Conservation (phyloP, 2,888 invertebrate species). For the Drosophila dives region DNA sequence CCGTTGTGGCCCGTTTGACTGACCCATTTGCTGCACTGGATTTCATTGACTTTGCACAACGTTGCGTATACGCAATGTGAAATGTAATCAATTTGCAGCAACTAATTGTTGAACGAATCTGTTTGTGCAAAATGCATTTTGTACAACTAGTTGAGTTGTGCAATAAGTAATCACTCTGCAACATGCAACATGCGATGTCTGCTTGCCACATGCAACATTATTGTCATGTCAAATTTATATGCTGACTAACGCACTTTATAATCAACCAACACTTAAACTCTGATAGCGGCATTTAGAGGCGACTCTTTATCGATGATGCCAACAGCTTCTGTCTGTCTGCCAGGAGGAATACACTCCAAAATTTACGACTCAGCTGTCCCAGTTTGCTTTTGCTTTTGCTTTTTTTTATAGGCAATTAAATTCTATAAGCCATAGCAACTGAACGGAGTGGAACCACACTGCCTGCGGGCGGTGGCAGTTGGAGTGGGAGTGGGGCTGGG, state of each 20-base stretch:
- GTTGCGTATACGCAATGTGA: conserved; percentile 37
- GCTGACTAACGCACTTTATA: conserved; percentile 76
- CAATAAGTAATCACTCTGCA: conserved; percentile 32
- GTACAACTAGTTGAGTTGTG: conserved; percentile 4
- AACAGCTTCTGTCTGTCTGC: conserved; percentile 14
- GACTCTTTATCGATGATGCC: conserved; percentile 58
- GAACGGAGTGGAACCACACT: conserved; percentile 50
- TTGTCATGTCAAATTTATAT: conserved; percentile 56
- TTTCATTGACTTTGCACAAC: conserved; percentile 4
- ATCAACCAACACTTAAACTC: conserved; percentile 65
- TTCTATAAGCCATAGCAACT: conserved; percentile 77
- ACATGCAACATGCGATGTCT: conserved; percentile 6
- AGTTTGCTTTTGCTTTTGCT: conserved; percentile 30
- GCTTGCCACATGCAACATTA: conserved; percentile 23
- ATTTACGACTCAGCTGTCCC: conserved; percentile 59
- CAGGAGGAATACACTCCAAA: conserved; percentile 33
- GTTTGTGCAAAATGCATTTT: neutral
- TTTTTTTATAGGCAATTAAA: conserved; percentile 83
- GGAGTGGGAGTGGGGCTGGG: neutral
- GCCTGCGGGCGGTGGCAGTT: neutral
- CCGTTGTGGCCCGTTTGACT: neutral
- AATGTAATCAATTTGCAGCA: conserved; percentile 23
- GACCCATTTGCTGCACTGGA: neutral
- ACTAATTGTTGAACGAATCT: conserved; percentile 25
- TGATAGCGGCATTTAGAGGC: conserved; percentile 66